Conservation (phyloP, 2,888 invertebrate genomes). For the Allacma fusca region DNA sequence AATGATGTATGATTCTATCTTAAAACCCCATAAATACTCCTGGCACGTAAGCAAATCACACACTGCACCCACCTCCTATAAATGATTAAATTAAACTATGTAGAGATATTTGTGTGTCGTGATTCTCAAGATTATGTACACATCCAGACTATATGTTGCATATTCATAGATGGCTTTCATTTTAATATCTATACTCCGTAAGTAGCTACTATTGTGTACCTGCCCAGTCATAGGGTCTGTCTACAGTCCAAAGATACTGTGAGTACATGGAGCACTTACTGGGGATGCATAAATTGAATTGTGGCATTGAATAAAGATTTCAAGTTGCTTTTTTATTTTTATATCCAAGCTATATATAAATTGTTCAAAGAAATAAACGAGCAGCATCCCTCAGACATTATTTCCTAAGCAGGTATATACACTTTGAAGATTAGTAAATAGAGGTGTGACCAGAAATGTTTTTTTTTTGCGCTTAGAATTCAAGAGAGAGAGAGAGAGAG, state of each 20-base stretch:
- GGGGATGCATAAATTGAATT: neutral
- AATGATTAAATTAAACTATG: conserved; percentile 19
- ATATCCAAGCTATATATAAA: neutral
- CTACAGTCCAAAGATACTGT: too few relatives aligned
- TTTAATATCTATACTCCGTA: too few relatives aligned
- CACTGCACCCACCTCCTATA: conserved; percentile 22
- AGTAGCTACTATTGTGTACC: too few relatives aligned
- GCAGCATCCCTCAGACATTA: neutral
- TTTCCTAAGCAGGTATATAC: conserved; percentile 1
- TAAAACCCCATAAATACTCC: conserved; percentile 19
- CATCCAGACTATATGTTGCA: neutral
- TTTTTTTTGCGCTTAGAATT: conserved; percentile 35
- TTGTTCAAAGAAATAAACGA: conserved; percentile 20
- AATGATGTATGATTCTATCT: conserved; percentile 24
- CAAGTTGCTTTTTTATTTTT: conserved; percentile 18
- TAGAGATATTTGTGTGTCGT: neutral
- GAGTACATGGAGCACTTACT: too few relatives aligned
- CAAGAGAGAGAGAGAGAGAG: neutral
- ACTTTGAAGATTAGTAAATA: conserved; percentile 33
- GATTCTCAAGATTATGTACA: conserved; percentile 13
- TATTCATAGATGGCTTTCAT: too few relatives aligned
- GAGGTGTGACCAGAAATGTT: conserved; percentile 37
- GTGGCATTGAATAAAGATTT: conserved; percentile 24
- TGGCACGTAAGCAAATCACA: conserved; percentile 20
- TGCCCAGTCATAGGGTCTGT: too few relatives aligned